Conservation (phyloP, 2,113 vertebrate species). For the Cairina moschata region DNA sequence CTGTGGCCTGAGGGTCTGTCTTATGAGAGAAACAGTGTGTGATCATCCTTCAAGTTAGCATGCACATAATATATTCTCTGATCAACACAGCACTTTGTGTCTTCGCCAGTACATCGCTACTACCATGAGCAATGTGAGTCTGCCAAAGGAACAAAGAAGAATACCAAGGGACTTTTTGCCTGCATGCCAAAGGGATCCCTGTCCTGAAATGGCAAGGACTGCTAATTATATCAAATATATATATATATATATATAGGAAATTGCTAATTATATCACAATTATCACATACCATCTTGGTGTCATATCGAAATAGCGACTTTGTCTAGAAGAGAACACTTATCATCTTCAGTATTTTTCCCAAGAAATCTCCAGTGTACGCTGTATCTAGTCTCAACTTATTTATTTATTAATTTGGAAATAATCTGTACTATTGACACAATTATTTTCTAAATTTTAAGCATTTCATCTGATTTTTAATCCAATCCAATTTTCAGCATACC, state of each 20-base stretch:
- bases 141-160: slow-evolving; percentile 44
- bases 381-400: neutral
- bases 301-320: neutral
- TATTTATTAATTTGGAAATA: neutral
- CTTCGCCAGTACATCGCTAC: slow-evolving; percentile 12
- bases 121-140: neutral
- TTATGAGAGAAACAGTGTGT: slow-evolving; percentile 36
- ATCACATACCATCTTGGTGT: neutral
- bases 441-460: neutral
- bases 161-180: neutral
- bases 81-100: slow-evolving; percentile 40
- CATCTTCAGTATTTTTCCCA: neutral
- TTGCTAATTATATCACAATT: neutral
- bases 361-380: neutral
- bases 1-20: slow-evolving; percentile 33
- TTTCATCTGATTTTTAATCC: neutral
- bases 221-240: neutral
- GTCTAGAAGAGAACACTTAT: neutral
- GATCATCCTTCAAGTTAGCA: slow-evolving; percentile 52
- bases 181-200: slow-evolving; percentile 4
- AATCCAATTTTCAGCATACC: neutral
- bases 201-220: slow-evolving; percentile 22
- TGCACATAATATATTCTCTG: slow-evolving; percentile 31
- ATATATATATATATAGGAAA: neutral
- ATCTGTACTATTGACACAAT: neutral